Evolutionary conservation across 2,113 vertebrate genomes (phyloP), one percentile per base, ranked within the genome.

Genomic region (Cettia cetti): DNA sequence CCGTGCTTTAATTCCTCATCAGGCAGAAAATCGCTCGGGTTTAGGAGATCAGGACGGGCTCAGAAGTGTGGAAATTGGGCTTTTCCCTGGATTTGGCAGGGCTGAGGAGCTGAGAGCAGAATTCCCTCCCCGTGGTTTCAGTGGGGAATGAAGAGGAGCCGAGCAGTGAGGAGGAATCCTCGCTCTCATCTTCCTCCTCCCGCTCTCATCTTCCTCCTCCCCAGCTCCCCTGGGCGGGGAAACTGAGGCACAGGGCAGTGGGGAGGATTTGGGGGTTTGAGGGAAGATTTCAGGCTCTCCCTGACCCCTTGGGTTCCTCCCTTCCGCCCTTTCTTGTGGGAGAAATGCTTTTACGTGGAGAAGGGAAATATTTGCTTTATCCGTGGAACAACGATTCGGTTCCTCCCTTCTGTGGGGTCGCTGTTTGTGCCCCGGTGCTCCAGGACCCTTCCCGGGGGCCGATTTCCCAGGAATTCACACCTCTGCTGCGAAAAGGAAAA

Each of bases 61-160:
- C 72, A 30, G 91, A 63, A 53, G 10, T 69, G 86, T 44, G 87
- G 92, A 74, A 89, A 54, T 19, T 3, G 69, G 86, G 0, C 47
- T 95, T 95, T 86, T 65, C 86, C 60, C 57, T 7, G 86, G 81
- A 90, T 92, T 94, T 86, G 88, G 88, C 59, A 77, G 82, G 28
- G 74, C 37, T 2, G 69, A 65, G 60, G n/a, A 42, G 89, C 89
- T 19, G 60, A 37, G 86, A 68, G 60, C 0, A 0, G 65, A 89
- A 82, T 93, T n/a, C n/a, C 12, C 27, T 13, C 17, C 22, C 0
- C 5, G 54, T 1, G 11, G 22, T 37, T 88, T 14, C 63, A 13
- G 75, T 2, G 0, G 66, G 59, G 76, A 81, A 69, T n/a, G 61
- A 45, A 54, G 92, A 86, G 79, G 8, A 88, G 89, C 20, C 16